phyloP scores from a whole-genome alignment of 2,113 vertebrate genomes.

The Tympanuchus pallidicinctus region DNA sequence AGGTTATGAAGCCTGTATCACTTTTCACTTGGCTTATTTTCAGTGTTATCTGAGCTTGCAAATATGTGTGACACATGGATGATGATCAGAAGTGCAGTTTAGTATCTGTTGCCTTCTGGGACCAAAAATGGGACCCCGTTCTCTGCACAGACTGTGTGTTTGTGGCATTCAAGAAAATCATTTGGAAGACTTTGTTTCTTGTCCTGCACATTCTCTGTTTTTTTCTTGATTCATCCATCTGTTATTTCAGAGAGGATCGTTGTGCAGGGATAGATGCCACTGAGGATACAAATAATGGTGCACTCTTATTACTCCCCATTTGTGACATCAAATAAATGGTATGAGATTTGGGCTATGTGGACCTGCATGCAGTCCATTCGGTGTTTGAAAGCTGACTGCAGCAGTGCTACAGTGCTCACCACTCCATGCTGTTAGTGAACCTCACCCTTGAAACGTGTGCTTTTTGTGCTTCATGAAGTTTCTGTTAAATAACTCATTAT shows the following conservation, averaged over 20 bases:
- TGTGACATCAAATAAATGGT: background rate
- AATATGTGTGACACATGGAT: accelerated
- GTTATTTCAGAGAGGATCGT: background rate
- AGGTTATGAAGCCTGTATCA: background rate
- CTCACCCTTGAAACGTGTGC: background rate
- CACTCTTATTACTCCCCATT: background rate
- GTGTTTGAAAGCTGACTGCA: background rate
- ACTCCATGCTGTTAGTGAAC: background rate
- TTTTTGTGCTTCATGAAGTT: background rate
- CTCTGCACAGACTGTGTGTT: background rate
- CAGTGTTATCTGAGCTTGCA: background rate
- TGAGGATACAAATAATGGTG: background rate
- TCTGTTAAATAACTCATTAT: background rate
- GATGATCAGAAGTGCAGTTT: background rate
- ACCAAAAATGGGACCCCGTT: background rate
- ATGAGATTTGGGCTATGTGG: background rate
- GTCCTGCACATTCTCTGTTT: background rate
- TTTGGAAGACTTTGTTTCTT: background rate
- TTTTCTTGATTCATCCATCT: background rate
- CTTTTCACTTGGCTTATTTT: background rate
- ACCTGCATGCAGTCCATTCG: background rate
- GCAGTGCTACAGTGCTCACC: background rate
- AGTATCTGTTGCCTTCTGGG: background rate
- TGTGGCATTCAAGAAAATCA: background rate
- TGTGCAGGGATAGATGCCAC: background rate